Evolutionary conservation across 2,888 invertebrate species (phyloP), one percentile per base, ranked within the genome.

Genomic region (Marronus borbonicus): DNA sequence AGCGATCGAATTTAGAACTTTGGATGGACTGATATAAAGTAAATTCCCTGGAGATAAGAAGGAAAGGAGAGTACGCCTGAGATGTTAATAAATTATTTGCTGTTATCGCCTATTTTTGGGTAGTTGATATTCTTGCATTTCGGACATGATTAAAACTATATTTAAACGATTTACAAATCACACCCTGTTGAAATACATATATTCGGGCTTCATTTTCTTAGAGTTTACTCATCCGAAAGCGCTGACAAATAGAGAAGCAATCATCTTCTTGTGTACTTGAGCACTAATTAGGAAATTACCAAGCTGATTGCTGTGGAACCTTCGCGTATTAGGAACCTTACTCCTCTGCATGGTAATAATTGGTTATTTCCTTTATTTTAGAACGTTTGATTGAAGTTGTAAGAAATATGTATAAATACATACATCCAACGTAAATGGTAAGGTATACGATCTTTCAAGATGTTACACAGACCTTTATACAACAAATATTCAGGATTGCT

Each of bases 221-320:
- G 3, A 24, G 17, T 39, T 17, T 17, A 39, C 17, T 17, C 10
- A 24, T 24, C 49, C 50, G 31, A 10, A n/a, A 28, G 55, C 36
- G n/a, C 31, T n/a, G 12, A 49, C 49, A 12, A 44, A 20, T 68
- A 24, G 17, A 44, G 39, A 60, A 72, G 60, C 72, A 44, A 72
- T 60, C 60, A 72, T 14, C 24, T 31, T 44, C 76, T 20, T 17
- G 39, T 49, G 50, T 58, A 44, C 70, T 76, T 65, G 36, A n/a
- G 36, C 68, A 77, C 69, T 82, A 82, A 83, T 83, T 82, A 83
- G 83, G 83, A 83, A 83, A 83, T 83, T 83, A 79, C 10, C 81
- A 81, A 80, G 78, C 76, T 81, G 80, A 83, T 83, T 83, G 81
- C 80, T 78, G 72, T 20, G 8, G 36, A 52, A 36, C 10, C 58